Evolutionary conservation across 1,140 invertebrate species (phyloP), one percentile per base, ranked within the genome.

Genomic region (Archivesica marissinica): DNA sequence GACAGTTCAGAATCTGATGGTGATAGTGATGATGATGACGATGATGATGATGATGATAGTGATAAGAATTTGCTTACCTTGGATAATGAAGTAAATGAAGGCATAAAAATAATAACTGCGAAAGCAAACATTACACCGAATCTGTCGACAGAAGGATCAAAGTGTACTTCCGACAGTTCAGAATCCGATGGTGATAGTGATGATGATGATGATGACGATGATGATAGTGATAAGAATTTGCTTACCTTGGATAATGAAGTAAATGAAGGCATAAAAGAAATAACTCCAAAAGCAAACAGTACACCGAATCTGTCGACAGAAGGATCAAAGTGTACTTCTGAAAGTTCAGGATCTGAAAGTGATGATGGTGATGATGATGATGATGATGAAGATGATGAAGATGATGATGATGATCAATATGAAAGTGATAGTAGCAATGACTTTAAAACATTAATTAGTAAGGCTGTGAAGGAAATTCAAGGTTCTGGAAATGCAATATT

Each of bases 381-480:
- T 30, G 79, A 54, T 72, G 79, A 70, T 82, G 79, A 59, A 79
- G 75, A 79, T 79, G 30, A 50, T 79, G 59, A 72, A 70, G 64
- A 79, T 85, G 75, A 70, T 79, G 47, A 35, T 28, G 64, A 54
- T 70, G 83, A 85, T 68, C 47, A 85, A 35, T 59, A 70, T 6
- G 52, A 41, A 4, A 44, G 33, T 66, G 54, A 75, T 20, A 50
- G 39, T 38, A 39, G 39, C 23, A 79, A 61, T 79, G 77, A 64
- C 44, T 79, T 79, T 64, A 41, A 64, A 61, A 68, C 38, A 44
- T 35, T 66, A 64, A 50, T 79, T 17, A 38, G 35, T 64, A 39
- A 79, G 23, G 77, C 56, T 44, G 28, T 79, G 13, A 59, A 78
- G n/a, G 64, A 68, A 44, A 20, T 44, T 25, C 35, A 68, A 28